Evolutionary conservation across 2,113 vertebrate species (phyloP).

Genomic region (Campylorhamphus procurvoides): DNA sequence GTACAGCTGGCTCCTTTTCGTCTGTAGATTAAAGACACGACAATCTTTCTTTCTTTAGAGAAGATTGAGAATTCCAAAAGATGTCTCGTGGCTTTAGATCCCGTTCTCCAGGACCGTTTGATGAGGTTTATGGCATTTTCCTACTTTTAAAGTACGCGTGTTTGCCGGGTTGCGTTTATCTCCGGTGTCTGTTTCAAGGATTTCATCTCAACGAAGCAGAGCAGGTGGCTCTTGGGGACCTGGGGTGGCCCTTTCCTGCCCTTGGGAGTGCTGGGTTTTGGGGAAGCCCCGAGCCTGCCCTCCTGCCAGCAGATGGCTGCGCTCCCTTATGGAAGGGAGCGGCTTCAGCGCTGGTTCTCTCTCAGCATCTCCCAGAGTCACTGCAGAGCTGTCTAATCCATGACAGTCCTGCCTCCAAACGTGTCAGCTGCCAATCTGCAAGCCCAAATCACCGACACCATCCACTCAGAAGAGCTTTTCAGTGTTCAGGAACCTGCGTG

Average conservation of each 20-base stretch:
- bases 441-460: accelerated
- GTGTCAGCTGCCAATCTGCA: accelerated
- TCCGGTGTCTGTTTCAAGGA: neutral
- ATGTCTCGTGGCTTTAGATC: neutral
- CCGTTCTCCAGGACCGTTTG: neutral
- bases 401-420: neutral
- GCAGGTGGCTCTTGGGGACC: accelerated
- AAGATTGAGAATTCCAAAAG: conserved; percentile 28
- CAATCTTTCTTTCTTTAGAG: conserved; percentile 12
- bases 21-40: conserved; percentile 71
- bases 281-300: neutral
- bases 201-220: accelerated
- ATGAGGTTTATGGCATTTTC: neutral
- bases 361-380: accelerated
- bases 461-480: accelerated
- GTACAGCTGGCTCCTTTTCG: conserved; percentile 76
- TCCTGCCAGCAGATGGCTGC: conserved; percentile 41
- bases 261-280: accelerated
- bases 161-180: neutral
- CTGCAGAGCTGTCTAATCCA: accelerated
- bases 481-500: accelerated
- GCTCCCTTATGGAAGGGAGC: neutral
- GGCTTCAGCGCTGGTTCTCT: accelerated
- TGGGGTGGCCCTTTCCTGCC: accelerated
- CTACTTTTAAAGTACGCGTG: accelerated